Evolutionary conservation across 2,888 invertebrate genomes (phyloP).

Genomic region (Urechis unicinctus): DNA sequence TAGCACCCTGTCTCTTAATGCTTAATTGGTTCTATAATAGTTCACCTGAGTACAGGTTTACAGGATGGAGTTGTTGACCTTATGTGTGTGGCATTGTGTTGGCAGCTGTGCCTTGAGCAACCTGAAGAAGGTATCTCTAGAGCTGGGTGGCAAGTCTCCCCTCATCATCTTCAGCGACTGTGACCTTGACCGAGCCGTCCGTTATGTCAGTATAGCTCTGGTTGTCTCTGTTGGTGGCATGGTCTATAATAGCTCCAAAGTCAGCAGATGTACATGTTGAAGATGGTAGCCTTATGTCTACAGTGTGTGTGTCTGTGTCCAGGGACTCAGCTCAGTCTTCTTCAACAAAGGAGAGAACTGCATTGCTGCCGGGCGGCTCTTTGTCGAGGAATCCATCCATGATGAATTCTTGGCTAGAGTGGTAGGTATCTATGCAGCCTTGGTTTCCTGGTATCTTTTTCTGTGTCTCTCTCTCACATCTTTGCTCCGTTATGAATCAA

Average conservation of each 20-base stretch:
- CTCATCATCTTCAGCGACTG: slow-evolving; percentile 89
- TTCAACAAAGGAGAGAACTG: slow-evolving; percentile 99
- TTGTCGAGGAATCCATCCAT: slow-evolving; percentile 84
- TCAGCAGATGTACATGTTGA: not conserved
- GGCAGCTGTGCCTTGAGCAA: slow-evolving; percentile 56
- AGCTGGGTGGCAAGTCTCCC: slow-evolving; percentile 93
- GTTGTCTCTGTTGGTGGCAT: not conserved
- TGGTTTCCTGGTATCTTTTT: no score
- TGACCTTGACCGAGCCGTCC: slow-evolving; percentile 87
- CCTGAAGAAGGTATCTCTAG: slow-evolving; percentile 88
- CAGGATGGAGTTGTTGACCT: not conserved
- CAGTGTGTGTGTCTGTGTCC: slow-evolving; percentile 17
- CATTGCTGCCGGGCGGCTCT: slow-evolving; percentile 89
- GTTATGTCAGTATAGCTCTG: slow-evolving; percentile 59
- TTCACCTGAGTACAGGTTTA: not conserved
- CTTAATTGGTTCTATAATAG: not conserved
- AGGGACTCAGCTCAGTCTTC: slow-evolving; percentile 91
- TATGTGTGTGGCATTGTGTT: not conserved
- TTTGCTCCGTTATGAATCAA: no score
- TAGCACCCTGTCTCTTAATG: not conserved
- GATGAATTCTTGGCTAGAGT: slow-evolving; percentile 72
- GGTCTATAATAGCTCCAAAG: no score
- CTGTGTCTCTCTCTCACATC: no score
- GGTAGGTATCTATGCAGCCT: slow-evolving; percentile 36
- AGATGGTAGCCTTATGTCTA: not conserved